Conservation (phyloP, 2,797 vertebrate genomes). For the Tangara arthus region DNA sequence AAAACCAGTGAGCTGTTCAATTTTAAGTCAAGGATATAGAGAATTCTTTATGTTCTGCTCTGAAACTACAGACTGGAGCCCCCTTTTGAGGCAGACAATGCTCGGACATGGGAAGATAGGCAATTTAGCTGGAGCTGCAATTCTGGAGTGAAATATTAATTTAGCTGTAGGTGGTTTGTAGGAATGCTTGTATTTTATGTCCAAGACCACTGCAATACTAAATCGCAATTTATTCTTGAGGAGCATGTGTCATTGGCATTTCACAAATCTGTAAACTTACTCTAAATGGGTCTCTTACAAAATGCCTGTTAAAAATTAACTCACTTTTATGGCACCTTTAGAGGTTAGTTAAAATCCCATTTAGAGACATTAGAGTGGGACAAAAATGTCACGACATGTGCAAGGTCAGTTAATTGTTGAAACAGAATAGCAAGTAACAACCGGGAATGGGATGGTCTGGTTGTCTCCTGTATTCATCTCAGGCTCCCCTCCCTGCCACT, state of each 20-base stretch:
- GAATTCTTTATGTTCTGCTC: background rate
- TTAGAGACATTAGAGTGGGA: background rate
- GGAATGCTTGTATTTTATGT: background rate
- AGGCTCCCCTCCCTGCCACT: background rate
- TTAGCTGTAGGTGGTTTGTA: background rate
- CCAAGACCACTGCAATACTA: background rate
- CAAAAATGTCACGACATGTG: background rate
- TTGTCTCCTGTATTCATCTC: background rate
- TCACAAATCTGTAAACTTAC: background rate
- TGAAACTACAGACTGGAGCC: background rate
- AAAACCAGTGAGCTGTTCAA: background rate
- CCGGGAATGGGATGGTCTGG: background rate
- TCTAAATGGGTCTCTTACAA: background rate
- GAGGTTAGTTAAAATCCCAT: slow-evolving; percentile 16
- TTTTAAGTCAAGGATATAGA: background rate
- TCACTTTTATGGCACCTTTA: background rate
- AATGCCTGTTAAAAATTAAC: slow-evolving; percentile 23
- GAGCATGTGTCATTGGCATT: background rate
- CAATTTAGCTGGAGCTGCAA: background rate
- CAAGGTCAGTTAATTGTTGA: background rate
- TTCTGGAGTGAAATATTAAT: background rate
- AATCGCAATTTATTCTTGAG: background rate
- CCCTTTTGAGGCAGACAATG: background rate
- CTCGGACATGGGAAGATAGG: background rate
- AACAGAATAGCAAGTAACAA: background rate